A percentile compares a stretch with the other conserved stretches of the same genome.
Conservation (phyloP, 53 echinoderm and acorn worm genomes). For the Actinopyga echinites region DNA sequence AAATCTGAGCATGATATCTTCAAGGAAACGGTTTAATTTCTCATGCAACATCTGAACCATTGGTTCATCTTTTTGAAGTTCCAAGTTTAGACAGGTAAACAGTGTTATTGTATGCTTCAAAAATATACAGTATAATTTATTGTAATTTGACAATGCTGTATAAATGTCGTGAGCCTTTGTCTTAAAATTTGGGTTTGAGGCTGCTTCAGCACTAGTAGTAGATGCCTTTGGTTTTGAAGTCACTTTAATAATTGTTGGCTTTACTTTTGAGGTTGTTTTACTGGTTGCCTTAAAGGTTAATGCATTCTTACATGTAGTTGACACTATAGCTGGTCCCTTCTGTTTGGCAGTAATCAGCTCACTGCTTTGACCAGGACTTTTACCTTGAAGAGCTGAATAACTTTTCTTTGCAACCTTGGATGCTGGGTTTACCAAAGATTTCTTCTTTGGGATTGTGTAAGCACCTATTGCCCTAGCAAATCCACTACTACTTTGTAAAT, state of each 20-base stretch:
- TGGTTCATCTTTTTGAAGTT: slow-evolving; percentile 73
- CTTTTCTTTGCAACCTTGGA: no score
- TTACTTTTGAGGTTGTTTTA: no score
- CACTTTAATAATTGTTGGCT: slow-evolving; percentile 26
- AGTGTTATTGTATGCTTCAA: slow-evolving; percentile 58
- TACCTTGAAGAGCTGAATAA: no score
- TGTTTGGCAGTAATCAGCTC: no score
- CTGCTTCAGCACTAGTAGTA: neutral
- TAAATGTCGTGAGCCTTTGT: slow-evolving; percentile 54
- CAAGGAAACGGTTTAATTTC: slow-evolving; percentile 58
- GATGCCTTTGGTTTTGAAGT: slow-evolving; percentile 30
- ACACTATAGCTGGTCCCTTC: no score
- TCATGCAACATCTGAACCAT: slow-evolving; percentile 61
- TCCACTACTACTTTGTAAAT: no score
- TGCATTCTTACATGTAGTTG: no score
- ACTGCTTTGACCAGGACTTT: no score
- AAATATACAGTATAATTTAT: slow-evolving; percentile 63
- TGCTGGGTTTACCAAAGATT: no score
- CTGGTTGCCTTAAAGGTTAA: no score
- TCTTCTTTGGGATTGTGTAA: no score
- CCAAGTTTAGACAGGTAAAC: slow-evolving; percentile 52
- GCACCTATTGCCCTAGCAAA: no score
- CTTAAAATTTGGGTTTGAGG: slow-evolving; percentile 18
- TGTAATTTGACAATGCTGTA: slow-evolving; percentile 49
- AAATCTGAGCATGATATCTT: slow-evolving; percentile 59